Evolutionary conservation across 2,888 invertebrate species (phyloP), one percentile per base, ranked within the genome.

Genomic region (Protophormia terraenovae): DNA sequence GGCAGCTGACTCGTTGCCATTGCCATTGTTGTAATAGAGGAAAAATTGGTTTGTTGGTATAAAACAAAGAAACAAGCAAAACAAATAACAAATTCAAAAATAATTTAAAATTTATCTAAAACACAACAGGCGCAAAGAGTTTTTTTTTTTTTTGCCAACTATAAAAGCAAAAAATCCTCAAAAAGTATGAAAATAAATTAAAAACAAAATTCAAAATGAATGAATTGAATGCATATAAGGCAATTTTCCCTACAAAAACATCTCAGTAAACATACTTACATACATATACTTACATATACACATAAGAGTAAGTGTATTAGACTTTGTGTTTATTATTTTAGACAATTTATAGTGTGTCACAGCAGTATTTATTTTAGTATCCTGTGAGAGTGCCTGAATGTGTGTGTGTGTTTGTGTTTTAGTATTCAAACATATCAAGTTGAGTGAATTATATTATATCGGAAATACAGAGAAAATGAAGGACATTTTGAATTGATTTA

Each of bases 71-170:
- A 38, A 62, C 24, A 50, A 60, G 16, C 53, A 27, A 58, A 47
- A 45, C 77, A 67, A 80, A 78, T 60, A 69, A 73, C 64, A 69
- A 76, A 69, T 76, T 50, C 73, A 69, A 73, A 88, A 87, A 88
- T 87, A 87, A 87, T 87, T 87, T 84, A 85, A 87, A 87, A 88
- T 87, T 88, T 88, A 88, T 88, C 88, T 86, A 80, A 86, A 78
- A 67, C 78, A 77, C 86, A 86, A 76, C 87, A 87, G 87, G 83
- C 87, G 69, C 78, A 60, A 32, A 35, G 80, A 64, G 41, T 79
- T 53, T 19, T 19, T 53, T 53, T 76, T 55, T 58, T 3, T 29
- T 14, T 29, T 53, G 38, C n/a, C 41, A 64, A 27, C 58, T 16
- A 32, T 16, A 41, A 16, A 35, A 45, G 35, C 35, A 24, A 27